Percentiles rank a stretch among this genome's conserved stretches.
These are phyloP conservation scores for Thalassophryne amazonica DNA, from an alignment of 2,797 vertebrate genomes.

Conservation along the genomic window DNA sequence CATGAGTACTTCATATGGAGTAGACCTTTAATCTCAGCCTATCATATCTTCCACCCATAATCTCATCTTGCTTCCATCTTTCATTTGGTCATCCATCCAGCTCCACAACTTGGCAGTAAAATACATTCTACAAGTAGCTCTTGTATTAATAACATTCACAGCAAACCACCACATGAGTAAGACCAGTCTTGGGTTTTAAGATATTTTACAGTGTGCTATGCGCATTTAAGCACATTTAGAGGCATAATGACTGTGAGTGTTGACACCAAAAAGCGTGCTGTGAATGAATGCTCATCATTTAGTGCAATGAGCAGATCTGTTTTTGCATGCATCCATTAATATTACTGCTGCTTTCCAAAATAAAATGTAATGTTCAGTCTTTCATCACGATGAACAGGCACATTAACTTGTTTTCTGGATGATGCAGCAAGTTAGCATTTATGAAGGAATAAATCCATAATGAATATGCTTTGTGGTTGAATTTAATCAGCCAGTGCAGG, in stretches of 20 bases:
- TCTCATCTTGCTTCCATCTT: no score
- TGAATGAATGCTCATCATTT: constrained; percentile 42
- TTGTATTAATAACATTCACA: no score
- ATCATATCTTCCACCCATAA: no score
- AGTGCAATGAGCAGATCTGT: constrained; percentile 7
- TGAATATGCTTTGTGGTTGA: not conserved
- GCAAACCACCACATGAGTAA: not conserved
- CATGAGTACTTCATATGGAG: no score
- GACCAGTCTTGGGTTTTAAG: not conserved
- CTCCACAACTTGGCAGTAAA: no score
- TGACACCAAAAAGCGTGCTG: constrained; percentile 29
- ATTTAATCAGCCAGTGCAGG: not conserved
- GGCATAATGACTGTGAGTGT: not conserved
- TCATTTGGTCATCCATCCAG: no score
- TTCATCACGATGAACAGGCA: not conserved
- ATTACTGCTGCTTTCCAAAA: not conserved
- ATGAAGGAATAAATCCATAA: not conserved
- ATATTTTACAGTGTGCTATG: not conserved
- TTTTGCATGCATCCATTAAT: constrained; percentile 9
- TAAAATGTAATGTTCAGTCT: not conserved
- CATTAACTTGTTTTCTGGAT: not conserved
- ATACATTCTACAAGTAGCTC: no score
- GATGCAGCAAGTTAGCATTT: not conserved
- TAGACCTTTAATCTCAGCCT: no score
- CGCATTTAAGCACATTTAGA: constrained; percentile 23